phyloP scores from a whole-genome alignment of 2,113 vertebrate species.

The Anseranas semipalmata region DNA sequence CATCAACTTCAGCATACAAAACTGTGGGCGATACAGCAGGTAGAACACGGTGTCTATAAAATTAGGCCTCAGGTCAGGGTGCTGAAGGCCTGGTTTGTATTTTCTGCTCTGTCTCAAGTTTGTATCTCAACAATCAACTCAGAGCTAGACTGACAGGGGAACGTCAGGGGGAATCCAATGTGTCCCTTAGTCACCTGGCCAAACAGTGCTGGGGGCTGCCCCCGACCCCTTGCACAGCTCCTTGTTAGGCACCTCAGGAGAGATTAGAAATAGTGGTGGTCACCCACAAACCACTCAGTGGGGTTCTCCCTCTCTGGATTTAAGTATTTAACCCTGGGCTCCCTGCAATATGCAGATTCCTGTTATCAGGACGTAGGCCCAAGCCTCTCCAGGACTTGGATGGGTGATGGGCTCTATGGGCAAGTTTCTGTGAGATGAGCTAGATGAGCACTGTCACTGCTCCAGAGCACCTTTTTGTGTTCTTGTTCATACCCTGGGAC shows the following conservation, averaged over 20 bases:
- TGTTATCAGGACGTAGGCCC: background rate
- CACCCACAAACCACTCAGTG: background rate
- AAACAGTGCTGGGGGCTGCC: background rate
- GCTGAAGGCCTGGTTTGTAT: background rate
- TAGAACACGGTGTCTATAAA: background rate
- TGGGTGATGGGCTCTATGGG: background rate
- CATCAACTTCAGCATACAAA: background rate
- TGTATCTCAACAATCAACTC: background rate
- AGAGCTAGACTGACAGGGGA: background rate
- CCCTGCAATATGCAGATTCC: background rate
- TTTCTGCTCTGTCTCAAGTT: background rate
- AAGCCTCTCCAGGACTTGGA: background rate
- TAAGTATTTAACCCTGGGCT: background rate
- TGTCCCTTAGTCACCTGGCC: background rate
- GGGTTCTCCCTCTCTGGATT: background rate
- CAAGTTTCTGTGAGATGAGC: background rate
- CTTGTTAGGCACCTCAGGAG: background rate
- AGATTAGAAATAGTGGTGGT: background rate
- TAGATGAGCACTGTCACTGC: background rate
- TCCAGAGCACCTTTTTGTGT: background rate
- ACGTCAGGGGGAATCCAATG: background rate
- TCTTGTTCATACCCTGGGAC: background rate
- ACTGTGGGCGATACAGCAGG: background rate
- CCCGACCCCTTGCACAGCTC: background rate
- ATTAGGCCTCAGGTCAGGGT: background rate